phyloP scores from a whole-genome alignment of 64 coral and sea anemone genomes.

The Actinia equina region DNA sequence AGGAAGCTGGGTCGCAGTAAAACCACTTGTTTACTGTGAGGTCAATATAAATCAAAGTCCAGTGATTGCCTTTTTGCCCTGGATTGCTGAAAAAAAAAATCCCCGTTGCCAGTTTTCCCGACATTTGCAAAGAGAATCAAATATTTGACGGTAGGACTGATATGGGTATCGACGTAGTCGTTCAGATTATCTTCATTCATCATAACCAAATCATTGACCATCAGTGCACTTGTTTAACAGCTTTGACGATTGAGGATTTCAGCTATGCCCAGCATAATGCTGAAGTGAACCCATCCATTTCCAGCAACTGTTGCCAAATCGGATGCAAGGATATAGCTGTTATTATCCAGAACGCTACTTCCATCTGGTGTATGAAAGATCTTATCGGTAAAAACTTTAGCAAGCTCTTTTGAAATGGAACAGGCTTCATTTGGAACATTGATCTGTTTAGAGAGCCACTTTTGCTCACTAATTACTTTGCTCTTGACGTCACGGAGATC shows the following conservation, averaged over 20 bases:
- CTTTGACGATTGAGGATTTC: slow-evolving; percentile 24
- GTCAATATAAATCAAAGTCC: slow-evolving; percentile 55
- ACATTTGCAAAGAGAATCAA: neutral
- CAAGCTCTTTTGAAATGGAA: slow-evolving; percentile 22
- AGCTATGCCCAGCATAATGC: slow-evolving; percentile 18
- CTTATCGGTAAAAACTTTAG: slow-evolving; percentile 7
- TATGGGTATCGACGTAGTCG: slow-evolving; percentile 33
- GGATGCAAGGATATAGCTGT: neutral
- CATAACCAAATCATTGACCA: slow-evolving; percentile 32
- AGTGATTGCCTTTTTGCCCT: slow-evolving; percentile 34
- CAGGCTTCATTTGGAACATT: slow-evolving; percentile 11
- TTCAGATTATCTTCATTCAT: slow-evolving; percentile 22
- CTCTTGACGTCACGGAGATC: too few relatives aligned
- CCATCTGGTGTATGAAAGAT: slow-evolving; percentile 32
- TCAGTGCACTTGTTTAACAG: slow-evolving; percentile 15
- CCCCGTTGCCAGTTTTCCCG: slow-evolving; percentile 26
- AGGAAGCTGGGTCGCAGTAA: slow-evolving; percentile 58
- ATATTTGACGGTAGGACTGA: slow-evolving; percentile 25
- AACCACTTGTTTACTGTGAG: slow-evolving; percentile 49
- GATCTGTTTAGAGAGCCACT: slow-evolving; percentile 39
- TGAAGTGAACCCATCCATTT: slow-evolving; percentile 26
- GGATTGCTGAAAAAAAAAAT: slow-evolving; percentile 37
- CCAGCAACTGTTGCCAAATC: slow-evolving; percentile 36
- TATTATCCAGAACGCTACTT: neutral
- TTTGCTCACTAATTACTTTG: slow-evolving; percentile 19